Evolutionary conservation across 2,113 vertebrate genomes (phyloP).

Genomic region (Tenebrosternarchus preto): DNA sequence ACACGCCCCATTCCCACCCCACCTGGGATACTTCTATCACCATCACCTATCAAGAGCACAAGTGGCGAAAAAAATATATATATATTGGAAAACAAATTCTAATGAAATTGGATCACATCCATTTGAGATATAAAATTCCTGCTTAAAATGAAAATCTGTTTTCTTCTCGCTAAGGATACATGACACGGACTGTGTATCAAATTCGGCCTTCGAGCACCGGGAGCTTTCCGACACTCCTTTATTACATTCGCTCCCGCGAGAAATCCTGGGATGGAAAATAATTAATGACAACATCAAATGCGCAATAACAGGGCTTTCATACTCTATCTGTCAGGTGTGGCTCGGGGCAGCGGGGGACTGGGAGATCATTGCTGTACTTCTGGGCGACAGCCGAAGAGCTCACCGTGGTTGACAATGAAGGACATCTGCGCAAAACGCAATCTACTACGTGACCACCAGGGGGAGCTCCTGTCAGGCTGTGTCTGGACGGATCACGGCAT

Average conservation of each 20-base stretch:
- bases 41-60: slow-evolving; percentile 46
- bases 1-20: slow-evolving; percentile 37
- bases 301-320: slow-evolving; percentile 36
- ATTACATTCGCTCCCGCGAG: slow-evolving; percentile 35
- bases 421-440: too few relatives aligned
- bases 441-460: too few relatives aligned
- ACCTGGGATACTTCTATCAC: slow-evolving; percentile 46
- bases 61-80: slow-evolving; percentile 19
- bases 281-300: slow-evolving; percentile 52
- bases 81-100: slow-evolving; percentile 52
- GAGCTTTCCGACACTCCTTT: slow-evolving; percentile 39
- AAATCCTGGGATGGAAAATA: slow-evolving; percentile 46
- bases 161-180: slow-evolving; percentile 46
- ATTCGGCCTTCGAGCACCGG: slow-evolving; percentile 37
- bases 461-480: neutral
- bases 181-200: slow-evolving; percentile 49
- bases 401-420: too few relatives aligned
- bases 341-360: slow-evolving; percentile 4
- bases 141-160: slow-evolving; percentile 58
- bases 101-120: slow-evolving; percentile 63
- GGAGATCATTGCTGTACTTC: neutral
- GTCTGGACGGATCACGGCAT: too few relatives aligned
- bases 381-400: neutral
- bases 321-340: slow-evolving; percentile 45
- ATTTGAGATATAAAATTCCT: slow-evolving; percentile 55